phyloP scores from a whole-genome alignment of 2,113 vertebrate genomes.

The Phaethon lepturus region DNA sequence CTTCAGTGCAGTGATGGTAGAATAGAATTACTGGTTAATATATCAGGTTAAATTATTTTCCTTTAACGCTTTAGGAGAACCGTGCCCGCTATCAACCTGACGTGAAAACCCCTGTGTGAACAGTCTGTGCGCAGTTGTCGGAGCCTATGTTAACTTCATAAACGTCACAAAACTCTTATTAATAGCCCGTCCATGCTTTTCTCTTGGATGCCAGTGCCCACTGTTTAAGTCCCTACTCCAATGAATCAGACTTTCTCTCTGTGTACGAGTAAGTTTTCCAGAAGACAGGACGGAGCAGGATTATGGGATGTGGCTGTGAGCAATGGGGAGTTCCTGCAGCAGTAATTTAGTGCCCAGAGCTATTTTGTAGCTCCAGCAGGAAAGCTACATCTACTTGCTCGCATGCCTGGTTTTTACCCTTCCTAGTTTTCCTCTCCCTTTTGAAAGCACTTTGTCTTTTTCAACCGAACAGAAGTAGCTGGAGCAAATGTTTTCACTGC shows the following conservation, averaged over 20 bases:
- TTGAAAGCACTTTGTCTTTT: not conserved
- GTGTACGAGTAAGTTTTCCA: accelerated
- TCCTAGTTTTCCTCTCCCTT: not conserved
- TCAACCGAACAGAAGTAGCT: not conserved
- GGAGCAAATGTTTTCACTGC: not conserved
- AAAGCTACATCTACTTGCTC: not conserved
- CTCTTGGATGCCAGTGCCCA: not conserved
- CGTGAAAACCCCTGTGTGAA: accelerated
- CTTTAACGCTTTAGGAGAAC: not conserved
- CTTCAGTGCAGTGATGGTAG: not conserved
- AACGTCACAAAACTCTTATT: not conserved
- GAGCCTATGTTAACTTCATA: not conserved
- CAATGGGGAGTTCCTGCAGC: not conserved
- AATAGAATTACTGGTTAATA: not conserved
- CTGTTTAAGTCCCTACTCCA: accelerated
- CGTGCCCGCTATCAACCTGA: not conserved
- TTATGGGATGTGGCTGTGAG: not conserved
- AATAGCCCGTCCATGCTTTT: not conserved
- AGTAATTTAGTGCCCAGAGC: not conserved
- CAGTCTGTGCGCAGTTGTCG: not conserved
- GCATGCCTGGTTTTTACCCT: not conserved
- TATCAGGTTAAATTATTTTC: not conserved
- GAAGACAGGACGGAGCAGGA: accelerated
- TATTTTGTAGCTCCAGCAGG: not conserved
- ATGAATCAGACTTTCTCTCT: not conserved